Evolutionary conservation across 2,113 vertebrate species (phyloP).

Genomic region (Myxocyprinus asiaticus): DNA sequence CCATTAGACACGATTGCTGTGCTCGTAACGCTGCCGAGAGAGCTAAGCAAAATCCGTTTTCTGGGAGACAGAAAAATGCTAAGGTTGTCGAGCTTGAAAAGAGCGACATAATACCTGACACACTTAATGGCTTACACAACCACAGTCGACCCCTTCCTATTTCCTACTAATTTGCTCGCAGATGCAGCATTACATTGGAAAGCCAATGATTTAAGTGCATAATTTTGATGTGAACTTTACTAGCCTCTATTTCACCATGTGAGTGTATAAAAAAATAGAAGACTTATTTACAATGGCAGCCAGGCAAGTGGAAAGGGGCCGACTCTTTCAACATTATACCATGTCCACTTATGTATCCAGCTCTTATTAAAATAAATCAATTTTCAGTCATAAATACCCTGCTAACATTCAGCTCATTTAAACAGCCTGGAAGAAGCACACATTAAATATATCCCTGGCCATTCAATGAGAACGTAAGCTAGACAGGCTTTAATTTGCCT

Average conservation of each 20-base stretch:
- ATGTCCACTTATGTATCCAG: conserved; percentile 19
- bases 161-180: background rate
- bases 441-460: conserved; percentile 25
- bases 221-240: conserved; percentile 15
- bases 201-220: conserved; percentile 27
- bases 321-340: background rate
- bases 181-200: conserved; percentile 25
- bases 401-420: conserved; percentile 23
- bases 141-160: conserved; percentile 13
- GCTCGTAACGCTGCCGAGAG: conserved; percentile 66
- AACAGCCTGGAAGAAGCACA: conserved; percentile 6
- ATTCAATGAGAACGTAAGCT: conserved; percentile 15
- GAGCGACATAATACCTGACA: conserved; percentile 58
- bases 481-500: conserved; percentile 35
- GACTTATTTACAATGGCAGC: conserved; percentile 15
- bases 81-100: conserved; percentile 61
- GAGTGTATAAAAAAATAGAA: background rate
- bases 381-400: conserved; percentile 24
- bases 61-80: conserved; percentile 61
- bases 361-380: conserved; percentile 15
- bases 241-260: conserved; percentile 12
- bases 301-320: background rate
- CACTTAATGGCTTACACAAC: conserved; percentile 44
- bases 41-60: conserved; percentile 69
- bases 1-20: conserved; percentile 71